These are phyloP conservation scores for Synergus umbraculus DNA, from an alignment of 2,888 invertebrate species.

Conservation along the genomic window DNA sequence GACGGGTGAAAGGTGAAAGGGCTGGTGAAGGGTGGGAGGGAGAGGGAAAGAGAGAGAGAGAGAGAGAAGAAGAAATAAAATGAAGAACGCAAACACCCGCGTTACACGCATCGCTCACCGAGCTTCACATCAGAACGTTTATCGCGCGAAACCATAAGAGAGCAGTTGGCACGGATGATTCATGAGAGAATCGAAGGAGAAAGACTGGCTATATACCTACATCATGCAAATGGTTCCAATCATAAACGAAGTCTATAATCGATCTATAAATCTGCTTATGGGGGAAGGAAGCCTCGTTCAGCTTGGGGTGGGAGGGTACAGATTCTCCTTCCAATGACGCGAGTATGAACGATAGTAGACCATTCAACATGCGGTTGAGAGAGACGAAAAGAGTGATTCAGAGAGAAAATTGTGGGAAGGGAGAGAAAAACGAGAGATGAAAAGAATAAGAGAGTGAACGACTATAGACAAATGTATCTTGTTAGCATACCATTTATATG, in stretches of 20 bases:
- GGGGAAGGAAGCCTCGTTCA: conserved; percentile 61
- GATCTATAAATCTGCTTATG: conserved; percentile 77
- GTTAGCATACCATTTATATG: conserved; percentile 77
- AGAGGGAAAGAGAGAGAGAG: conserved; percentile 52
- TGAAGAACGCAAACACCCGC: conserved; percentile 64
- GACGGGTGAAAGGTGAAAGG: too few species aligned
- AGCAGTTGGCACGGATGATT: conserved; percentile 75
- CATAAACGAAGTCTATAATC: conserved; percentile 76
- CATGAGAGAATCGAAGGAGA: conserved; percentile 58
- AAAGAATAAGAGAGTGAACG: conserved; percentile 60
- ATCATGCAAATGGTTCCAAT: conserved; percentile 77
- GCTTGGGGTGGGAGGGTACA: conserved; percentile 52
- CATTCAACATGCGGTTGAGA: conserved; percentile 22
- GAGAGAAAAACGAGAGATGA: conserved; percentile 52
- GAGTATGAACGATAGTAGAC: conserved; percentile 39
- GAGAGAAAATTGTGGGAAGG: conserved; percentile 44
- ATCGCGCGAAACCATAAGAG: conserved; percentile 72
- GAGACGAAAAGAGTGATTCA: conserved; percentile 24
- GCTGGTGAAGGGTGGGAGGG: conserved; percentile 39
- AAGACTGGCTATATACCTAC: conserved; percentile 63
- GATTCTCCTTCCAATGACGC: conserved; percentile 43
- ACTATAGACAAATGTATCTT: conserved; percentile 76
- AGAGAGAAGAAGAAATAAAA: conserved; percentile 53
- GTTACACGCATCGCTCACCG: conserved; percentile 68
- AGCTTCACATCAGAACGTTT: conserved; percentile 68